These are phyloP conservation scores for Cavia porcellus DNA, from an alignment of 2,113 vertebrate genomes.

Conservation along the genomic window DNA sequence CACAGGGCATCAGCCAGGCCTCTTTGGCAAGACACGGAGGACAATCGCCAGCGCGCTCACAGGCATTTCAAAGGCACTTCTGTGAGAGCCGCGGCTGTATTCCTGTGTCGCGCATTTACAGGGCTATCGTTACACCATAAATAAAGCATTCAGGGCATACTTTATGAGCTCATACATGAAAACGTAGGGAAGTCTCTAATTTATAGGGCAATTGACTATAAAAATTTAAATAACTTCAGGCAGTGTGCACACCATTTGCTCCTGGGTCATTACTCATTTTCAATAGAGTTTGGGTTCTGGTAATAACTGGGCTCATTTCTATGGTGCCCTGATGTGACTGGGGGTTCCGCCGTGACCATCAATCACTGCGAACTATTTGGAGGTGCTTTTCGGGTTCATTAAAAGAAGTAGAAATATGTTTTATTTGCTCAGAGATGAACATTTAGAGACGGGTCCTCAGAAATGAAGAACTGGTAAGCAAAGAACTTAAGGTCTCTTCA, in stretches of 20 bases:
- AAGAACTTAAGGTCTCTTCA: background rate
- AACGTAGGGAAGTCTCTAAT: constrained; percentile 58
- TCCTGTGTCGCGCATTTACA: background rate
- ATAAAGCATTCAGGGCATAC: constrained; percentile 36
- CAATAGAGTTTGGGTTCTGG: background rate
- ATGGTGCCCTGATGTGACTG: background rate
- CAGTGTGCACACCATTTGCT: background rate
- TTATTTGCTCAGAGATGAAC: constrained; percentile 34
- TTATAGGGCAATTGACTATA: constrained; percentile 42
- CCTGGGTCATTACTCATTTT: constrained; percentile 40
- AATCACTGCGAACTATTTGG: background rate
- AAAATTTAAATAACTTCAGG: constrained; percentile 61
- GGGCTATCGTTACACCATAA: background rate
- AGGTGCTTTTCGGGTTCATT: background rate
- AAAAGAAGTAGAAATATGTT: background rate
- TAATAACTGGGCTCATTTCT: constrained; percentile 25
- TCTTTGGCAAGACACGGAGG: background rate
- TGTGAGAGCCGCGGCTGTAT: background rate
- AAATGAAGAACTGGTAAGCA: background rate
- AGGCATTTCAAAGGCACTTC: background rate
- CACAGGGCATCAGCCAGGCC: background rate
- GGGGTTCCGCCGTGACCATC: background rate
- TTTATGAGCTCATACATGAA: constrained; percentile 38
- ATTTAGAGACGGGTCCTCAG: background rate
- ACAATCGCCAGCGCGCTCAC: background rate